phyloP scores from a whole-genome alignment of 2,888 invertebrate species.

The Rhagonycha fulva region DNA sequence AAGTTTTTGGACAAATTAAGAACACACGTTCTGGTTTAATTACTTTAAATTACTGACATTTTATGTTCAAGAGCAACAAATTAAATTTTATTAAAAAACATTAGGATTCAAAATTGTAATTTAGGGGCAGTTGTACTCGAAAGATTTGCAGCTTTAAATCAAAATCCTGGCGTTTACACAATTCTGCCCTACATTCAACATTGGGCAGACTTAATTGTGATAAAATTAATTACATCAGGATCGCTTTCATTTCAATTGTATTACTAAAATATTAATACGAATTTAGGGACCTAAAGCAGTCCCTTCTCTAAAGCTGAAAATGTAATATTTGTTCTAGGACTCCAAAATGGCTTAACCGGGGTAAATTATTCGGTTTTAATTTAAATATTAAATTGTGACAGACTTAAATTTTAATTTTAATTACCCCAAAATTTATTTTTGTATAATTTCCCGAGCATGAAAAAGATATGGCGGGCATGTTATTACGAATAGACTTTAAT shows the following conservation, averaged over 20 bases:
- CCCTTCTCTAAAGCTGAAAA: neutral
- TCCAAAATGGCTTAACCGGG: neutral
- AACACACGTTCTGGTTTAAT: neutral
- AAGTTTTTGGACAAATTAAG: neutral
- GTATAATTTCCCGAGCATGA: neutral
- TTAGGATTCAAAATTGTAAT: no score
- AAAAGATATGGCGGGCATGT: neutral
- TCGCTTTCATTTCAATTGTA: neutral
- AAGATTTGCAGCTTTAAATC: neutral
- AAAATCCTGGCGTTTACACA: neutral
- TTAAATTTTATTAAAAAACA: neutral
- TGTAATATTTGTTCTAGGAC: neutral
- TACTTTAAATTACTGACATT: neutral
- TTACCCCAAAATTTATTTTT: neutral
- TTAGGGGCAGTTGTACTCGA: neutral
- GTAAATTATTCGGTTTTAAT: neutral
- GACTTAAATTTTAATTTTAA: neutral
- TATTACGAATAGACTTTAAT: neutral
- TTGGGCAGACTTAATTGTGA: neutral
- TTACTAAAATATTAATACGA: neutral
- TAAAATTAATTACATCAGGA: neutral
- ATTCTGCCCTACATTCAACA: neutral
- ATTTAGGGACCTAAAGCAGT: neutral
- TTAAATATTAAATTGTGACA: neutral
- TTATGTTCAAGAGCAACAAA: neutral